These are phyloP conservation scores for Brenthis hecate DNA, from an alignment of 2,888 invertebrate species.

Conservation along the genomic window DNA sequence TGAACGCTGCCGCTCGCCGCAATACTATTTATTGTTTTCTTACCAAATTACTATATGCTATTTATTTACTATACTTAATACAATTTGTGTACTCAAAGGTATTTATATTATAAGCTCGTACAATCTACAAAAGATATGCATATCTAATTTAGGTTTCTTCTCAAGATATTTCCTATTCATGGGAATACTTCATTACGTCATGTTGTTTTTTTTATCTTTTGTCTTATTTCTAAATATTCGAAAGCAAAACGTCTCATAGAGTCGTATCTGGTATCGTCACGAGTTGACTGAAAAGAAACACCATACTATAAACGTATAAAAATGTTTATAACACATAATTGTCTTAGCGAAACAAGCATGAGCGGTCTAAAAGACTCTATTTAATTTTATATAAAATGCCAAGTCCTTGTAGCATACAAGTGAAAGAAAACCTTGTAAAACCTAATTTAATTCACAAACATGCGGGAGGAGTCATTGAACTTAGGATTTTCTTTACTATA, in stretches of 20 bases:
- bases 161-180: too few species aligned
- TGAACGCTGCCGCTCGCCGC: conserved; percentile 1
- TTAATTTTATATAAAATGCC: background rate
- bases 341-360: too few species aligned
- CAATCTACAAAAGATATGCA: too few species aligned
- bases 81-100: background rate
- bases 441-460: conserved; percentile 13
- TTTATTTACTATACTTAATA: conserved; percentile 1
- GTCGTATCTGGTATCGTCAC: too few species aligned
- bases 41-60: conserved; percentile 1
- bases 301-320: too few species aligned
- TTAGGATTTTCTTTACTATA: conserved; percentile 6
- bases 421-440: conserved; percentile 2
- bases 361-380: background rate
- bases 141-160: too few species aligned
- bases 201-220: too few species aligned
- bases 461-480: conserved; percentile 1
- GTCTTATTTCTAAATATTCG: too few species aligned
- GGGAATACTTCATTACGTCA: too few species aligned
- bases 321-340: background rate
- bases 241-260: too few species aligned
- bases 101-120: background rate
- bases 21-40: background rate
- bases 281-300: too few species aligned
- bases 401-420: background rate